These are phyloP conservation scores for Hyppa rectilinea DNA, from an alignment of 2,888 invertebrate species.

Conservation along the genomic window DNA sequence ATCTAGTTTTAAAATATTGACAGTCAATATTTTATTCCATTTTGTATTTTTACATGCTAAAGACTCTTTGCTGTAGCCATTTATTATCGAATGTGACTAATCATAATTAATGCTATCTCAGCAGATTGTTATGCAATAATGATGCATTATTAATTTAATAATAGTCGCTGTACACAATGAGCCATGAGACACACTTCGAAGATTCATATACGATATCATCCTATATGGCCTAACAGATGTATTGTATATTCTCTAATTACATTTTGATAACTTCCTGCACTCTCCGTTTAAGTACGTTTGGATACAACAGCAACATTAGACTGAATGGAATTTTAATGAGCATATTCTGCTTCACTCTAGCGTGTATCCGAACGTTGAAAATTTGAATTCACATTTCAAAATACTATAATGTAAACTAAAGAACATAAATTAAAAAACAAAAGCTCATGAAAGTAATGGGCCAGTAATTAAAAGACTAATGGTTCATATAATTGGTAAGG, in stretches of 20 bases:
- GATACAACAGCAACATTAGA: slow-evolving; percentile 58
- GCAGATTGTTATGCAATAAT: slow-evolving; percentile 20
- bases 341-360: slow-evolving; percentile 36
- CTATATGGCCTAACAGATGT: slow-evolving; percentile 26
- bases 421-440: slow-evolving; percentile 28
- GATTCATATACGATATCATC: slow-evolving; percentile 49
- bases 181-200: slow-evolving; percentile 10
- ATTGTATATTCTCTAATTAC: slow-evolving; percentile 63
- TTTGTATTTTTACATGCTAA: not conserved
- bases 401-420: not conserved
- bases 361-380: slow-evolving; percentile 46
- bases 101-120: not conserved
- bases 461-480: not conserved
- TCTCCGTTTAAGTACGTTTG: slow-evolving; percentile 42
- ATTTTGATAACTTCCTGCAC: slow-evolving; percentile 66
- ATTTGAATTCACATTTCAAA: slow-evolving; percentile 37
- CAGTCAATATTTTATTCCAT: too few relatives aligned
- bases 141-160: slow-evolving; percentile 12
- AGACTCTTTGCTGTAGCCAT: not conserved
- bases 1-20: too few relatives aligned
- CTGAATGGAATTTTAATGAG: slow-evolving; percentile 70
- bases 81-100: not conserved
- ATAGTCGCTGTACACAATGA: slow-evolving; percentile 10
- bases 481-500: slow-evolving; percentile 25
- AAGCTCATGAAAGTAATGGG: slow-evolving; percentile 6